Evolutionary conservation across 2,888 invertebrate genomes (phyloP).

Genomic region (Yponomeuta malinellus): DNA sequence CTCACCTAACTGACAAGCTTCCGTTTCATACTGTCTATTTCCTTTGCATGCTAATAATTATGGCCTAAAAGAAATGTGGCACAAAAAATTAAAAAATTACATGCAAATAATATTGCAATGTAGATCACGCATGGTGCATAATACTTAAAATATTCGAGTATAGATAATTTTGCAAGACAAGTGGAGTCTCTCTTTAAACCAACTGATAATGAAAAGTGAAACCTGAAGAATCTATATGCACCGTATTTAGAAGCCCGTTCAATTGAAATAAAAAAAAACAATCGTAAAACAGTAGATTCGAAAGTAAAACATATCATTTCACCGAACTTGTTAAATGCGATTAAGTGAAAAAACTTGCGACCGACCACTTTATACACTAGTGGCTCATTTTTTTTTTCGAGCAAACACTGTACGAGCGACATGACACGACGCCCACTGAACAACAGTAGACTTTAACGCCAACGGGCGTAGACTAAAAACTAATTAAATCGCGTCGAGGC

Average conservation of each 20-base stretch:
- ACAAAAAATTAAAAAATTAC: too few relatives aligned
- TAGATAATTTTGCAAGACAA: neutral
- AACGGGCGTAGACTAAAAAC: constrained; percentile 37
- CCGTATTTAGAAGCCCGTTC: neutral
- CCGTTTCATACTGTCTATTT: neutral
- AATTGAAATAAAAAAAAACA: neutral
- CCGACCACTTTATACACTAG: constrained; percentile 33
- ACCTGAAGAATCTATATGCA: neutral
- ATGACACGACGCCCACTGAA: constrained; percentile 21
- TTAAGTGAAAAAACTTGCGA: constrained; percentile 27
- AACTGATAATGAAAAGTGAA: neutral
- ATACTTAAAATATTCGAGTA: neutral
- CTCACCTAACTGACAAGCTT: neutral
- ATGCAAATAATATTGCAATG: too few relatives aligned
- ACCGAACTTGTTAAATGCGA: constrained; percentile 39
- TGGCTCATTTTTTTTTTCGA: constrained; percentile 36
- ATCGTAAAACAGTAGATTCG: constrained; percentile 31
- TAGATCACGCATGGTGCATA: too few relatives aligned
- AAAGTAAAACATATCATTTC: constrained; percentile 63
- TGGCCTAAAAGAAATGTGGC: too few relatives aligned
- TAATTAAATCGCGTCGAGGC: constrained; percentile 34
- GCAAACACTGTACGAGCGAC: neutral
- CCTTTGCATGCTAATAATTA: neutral
- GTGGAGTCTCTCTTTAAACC: neutral
- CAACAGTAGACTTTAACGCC: constrained; percentile 48